Evolutionary conservation across 2,888 invertebrate species (phyloP).

Genomic region (Hoplodrina blanda): DNA sequence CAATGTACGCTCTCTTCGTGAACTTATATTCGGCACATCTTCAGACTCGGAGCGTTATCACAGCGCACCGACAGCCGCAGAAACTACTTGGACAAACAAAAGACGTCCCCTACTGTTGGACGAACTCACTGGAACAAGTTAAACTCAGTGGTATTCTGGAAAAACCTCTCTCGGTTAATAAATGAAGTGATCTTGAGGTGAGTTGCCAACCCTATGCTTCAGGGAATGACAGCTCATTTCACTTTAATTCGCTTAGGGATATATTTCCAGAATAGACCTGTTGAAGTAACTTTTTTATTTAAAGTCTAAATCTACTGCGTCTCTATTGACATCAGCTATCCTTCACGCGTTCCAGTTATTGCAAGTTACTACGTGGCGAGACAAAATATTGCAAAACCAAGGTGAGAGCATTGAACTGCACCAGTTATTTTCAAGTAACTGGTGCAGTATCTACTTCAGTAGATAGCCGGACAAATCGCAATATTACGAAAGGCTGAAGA

Average conservation of each 20-base stretch:
- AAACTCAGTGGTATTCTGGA: neutral
- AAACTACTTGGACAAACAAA: conserved; percentile 53
- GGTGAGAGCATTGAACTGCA: conserved; percentile 15
- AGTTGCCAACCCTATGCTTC: no score
- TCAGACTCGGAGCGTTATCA: conserved; percentile 31
- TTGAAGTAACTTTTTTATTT: no score
- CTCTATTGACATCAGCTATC: neutral
- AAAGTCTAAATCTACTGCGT: neutral
- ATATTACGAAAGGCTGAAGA: neutral
- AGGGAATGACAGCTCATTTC: no score
- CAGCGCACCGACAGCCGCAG: conserved; percentile 38
- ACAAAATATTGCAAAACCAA: conserved; percentile 15
- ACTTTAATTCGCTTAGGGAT: no score
- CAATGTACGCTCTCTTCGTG: conserved; percentile 38
- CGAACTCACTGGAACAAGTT: conserved; percentile 21
- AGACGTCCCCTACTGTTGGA: conserved; percentile 38
- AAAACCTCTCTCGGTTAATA: no score
- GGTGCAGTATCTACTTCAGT: no score
- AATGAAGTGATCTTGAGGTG: no score
- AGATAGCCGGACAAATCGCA: neutral
- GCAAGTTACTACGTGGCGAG: neutral
- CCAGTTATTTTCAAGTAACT: conserved; percentile 1
- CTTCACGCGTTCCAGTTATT: conserved; percentile 5
- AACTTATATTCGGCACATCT: conserved; percentile 50
- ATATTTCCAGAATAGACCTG: neutral